These are phyloP conservation scores for Amia ocellicauda DNA, from an alignment of 2,113 vertebrate species.

Conservation along the genomic window DNA sequence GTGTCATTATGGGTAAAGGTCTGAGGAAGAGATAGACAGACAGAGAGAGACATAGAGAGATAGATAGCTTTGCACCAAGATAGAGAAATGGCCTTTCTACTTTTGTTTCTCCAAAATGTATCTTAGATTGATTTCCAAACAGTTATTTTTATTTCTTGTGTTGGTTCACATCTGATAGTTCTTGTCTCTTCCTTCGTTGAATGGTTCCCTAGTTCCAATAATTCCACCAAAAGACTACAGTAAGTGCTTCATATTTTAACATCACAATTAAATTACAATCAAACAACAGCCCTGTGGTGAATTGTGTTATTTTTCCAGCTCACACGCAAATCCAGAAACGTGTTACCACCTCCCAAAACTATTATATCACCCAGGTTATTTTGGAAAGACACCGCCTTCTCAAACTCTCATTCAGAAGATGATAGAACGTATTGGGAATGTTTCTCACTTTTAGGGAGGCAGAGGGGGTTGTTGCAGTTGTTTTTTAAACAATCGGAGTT, in stretches of 20 bases:
- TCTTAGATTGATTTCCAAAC: too few relatives aligned
- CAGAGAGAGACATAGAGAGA: conserved; percentile 61
- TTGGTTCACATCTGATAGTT: too few relatives aligned
- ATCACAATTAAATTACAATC: conserved; percentile 14
- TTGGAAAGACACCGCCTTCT: not conserved
- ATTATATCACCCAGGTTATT: conserved; percentile 34
- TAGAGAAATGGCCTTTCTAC: too few relatives aligned
- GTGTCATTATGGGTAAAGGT: too few relatives aligned
- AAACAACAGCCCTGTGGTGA: conserved; percentile 43
- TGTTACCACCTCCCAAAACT: conserved; percentile 50
- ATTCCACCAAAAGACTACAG: too few relatives aligned
- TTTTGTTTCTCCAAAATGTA: too few relatives aligned
- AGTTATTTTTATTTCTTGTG: too few relatives aligned
- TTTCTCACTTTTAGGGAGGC: not conserved
- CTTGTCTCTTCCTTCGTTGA: too few relatives aligned
- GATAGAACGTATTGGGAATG: not conserved
- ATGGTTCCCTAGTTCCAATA: too few relatives aligned
- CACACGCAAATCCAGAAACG: conserved; percentile 22
- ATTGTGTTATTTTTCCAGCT: conserved; percentile 16
- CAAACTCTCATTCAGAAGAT: not conserved
- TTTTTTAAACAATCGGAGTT: not conserved
- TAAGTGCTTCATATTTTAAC: too few relatives aligned
- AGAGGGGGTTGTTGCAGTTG: too few relatives aligned
- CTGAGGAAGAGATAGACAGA: too few relatives aligned
- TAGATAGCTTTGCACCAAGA: conserved; percentile 56